A percentile compares a stretch with the other conserved stretches of the same genome.
Evolutionary conservation across 2,888 invertebrate genomes (phyloP).

Genomic region (Nasonia oneida): DNA sequence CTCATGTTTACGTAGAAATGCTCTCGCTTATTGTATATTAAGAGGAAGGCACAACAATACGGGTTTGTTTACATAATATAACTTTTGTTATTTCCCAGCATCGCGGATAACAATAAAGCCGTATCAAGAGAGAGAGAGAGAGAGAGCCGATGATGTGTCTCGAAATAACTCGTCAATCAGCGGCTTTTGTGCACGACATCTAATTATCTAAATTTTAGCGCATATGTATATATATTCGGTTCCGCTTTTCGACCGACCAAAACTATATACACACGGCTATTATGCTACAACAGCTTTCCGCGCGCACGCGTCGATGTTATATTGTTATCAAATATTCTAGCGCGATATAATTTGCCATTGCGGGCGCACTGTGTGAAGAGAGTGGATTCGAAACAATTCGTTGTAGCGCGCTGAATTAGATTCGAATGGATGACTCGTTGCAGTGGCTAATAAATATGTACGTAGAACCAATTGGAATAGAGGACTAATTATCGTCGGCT

Average conservation of each 20-base stretch:
- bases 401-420: background rate
- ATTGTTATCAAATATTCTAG: slow-evolving; percentile 29
- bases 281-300: background rate
- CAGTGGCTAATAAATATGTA: background rate
- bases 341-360: slow-evolving; percentile 1
- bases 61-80: background rate
- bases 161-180: slow-evolving; percentile 27
- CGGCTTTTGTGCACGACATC: slow-evolving; percentile 34
- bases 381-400: background rate
- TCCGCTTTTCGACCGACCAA: background rate
- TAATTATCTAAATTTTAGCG: slow-evolving; percentile 45
- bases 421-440: background rate
- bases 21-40: too few relatives aligned
- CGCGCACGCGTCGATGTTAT: background rate
- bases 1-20: background rate
- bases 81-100: background rate
- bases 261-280: slow-evolving; percentile 1
- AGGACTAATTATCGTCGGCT: background rate
- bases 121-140: too few relatives aligned
- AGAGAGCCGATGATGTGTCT: too few relatives aligned
- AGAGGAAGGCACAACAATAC: background rate
- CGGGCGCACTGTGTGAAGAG: background rate
- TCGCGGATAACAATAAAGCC: background rate
- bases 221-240: background rate
- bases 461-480: background rate